Evolutionary conservation across 2,113 vertebrate species (phyloP), one percentile per base, ranked within the genome.

Genomic region (Platysteira castanea): DNA sequence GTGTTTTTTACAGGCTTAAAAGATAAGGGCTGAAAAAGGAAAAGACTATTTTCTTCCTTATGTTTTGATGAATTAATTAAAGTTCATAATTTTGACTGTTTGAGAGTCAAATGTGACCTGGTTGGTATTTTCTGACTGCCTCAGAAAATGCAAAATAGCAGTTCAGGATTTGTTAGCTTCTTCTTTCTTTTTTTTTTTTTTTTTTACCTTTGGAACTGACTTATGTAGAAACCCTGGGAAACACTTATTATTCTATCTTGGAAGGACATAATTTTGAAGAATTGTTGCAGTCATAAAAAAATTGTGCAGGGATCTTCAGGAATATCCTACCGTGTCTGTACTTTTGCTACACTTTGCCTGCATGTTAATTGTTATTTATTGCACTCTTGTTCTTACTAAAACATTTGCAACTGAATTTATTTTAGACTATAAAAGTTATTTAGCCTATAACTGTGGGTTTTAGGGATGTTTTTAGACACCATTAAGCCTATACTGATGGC

Each of bases 81-180:
- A 75, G 23, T n/a, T 77, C 27, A 37, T 69, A 0, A 60, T 69
- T 78, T 61, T 0, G 1, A 31, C 4, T 12, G 22, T 39, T 82
- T 7, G 4, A 12, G 28, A 27, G 30, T 75, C 35, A 89, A 70
- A 54, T 1, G 1, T 47, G 28, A 52, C 35, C 37, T 63, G 6
- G 7, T 15, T 78, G 46, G 37, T 15, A 15, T 61, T 73, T 90
- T 93, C 37, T 65, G 50, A 31, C 28, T 73, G 41, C 46, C 41
- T 69, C 10, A 59, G n/a, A 73, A 86, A 90, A 73, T 31, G 6
- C 5, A 44, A 88, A 85, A 56, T 31, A 64, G 1, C 7, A 24
- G 15, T 61, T 69, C 28, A 76, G 44, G 10, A 20, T 87, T 84
- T 77, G 8, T 44, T 74, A 5, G 3, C 7, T 33, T 26, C 13